Base-by-base conservation (phyloP, 2,888 invertebrate species). In the Sclerodermus sp. region DNA sequence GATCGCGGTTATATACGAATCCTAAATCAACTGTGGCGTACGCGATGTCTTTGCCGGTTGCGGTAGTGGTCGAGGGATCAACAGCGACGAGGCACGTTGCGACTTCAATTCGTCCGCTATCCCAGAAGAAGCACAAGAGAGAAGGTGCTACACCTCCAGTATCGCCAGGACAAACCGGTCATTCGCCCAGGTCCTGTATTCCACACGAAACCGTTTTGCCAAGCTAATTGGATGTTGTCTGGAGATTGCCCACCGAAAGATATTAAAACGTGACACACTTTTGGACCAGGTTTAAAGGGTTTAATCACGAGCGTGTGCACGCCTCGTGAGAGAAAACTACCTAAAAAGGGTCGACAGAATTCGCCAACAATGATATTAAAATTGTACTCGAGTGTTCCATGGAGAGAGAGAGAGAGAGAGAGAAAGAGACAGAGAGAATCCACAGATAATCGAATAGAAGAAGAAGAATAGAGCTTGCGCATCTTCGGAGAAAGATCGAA, bases 1-100 rank as follows among this genome's bases (percentile, higher is more conserved):
- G 71, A 76, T 76, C 71, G 73, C 71, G 67, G 68, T 70, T 70
- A 59, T 52, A 62, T 62, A 63, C 70, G 73, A 73, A 76, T 76
- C 73, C 74, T 71, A 73, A 76, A 74, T 71, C 73, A 74, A 74
- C 73, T 67, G 49, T 50, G 51, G 53, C 44, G 50, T 47, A 41
- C 49, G 18, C 44, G 60, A 55, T 66, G 64, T 63, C 71, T 70
- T 68, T 66, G 62, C 61, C 57, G 63, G 34, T 13, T 13, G 34
- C 13, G 12, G 23, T 3, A 8, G 13, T 13, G 13, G 34, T 45
- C 43, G 52, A 40, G 49, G 55, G 49, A 51, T 52, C 60, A 48
- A 47, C 44, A 32, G 41, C 45, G 42, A 42, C 52, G 46, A 51
- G 52, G 45, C 38, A 44, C 44, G 46, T 49, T 42, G 52, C 45